Evolutionary conservation across 2,797 vertebrate genomes (phyloP), one percentile per base, ranked within the genome.

Genomic region (Poeciliopsis presidionis): DNA sequence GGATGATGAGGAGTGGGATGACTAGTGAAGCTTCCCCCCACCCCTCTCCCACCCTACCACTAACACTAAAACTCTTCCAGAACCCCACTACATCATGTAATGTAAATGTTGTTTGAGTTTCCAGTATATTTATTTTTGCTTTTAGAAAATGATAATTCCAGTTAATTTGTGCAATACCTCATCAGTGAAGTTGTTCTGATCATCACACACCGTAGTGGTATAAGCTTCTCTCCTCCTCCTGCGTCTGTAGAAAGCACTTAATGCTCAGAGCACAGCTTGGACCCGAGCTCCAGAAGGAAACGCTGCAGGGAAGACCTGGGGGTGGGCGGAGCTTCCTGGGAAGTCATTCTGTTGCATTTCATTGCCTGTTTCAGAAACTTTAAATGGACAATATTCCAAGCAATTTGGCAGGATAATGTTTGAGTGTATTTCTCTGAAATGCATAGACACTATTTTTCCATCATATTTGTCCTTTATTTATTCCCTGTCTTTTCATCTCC

Each of bases 81-180:
- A 94, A 95, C 95, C 95, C 94, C 96, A 96, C 96, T 90, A 96
- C 96, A 97, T 96, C 95, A 96, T 41, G 94, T 96, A 95, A 96
- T 97, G 96, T 98, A 97, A 97, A 97, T 98, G 96, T 96, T 97
- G 95, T 97, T 96, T 94, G 95, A 95, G 95, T 81, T 96, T 96
- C 96, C 96, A 97, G 97, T 97, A 96, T 99, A 98, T 99, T 99
- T 99, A 93, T 98, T 98, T 97, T 97, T 96, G 95, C 96, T 84
- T 91, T 93, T 92, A 96, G 36, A 63, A 39, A 9, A n/a, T 77
- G 7, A 77, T 72, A 55, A 75, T 85, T 87, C 46, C 76, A 94
- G 96, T 96, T 97, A 97, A 97, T 97, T 96, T 97, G 97, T 98
- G 97, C 98, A 99, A 99, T 98, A 99, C 97, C 97, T 97, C 97